Evolutionary conservation across 2,113 vertebrate species (phyloP), one percentile per base, ranked within the genome.

Genomic region (Mormyrus lacerda): DNA sequence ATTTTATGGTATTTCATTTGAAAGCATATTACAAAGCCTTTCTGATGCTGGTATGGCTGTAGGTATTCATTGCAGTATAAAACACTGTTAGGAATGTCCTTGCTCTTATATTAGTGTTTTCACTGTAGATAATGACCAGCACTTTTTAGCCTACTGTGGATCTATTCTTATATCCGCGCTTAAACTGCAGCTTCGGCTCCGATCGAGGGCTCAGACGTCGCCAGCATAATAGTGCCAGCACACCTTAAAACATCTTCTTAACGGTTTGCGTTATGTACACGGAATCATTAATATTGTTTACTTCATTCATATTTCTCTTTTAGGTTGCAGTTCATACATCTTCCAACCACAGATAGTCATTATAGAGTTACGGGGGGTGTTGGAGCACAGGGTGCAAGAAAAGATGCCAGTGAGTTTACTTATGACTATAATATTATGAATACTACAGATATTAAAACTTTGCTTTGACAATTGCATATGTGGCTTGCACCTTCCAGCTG

Each of bases 81-180:
- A 89, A 51, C 7, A 8, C 31, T 17, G n/a, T 89, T 87, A 76
- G 35, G 42, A 47, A 50, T 55, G 58, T 73, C 47, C 27, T 76
- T 87, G 87, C 53, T 31, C 55, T 51, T 89, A 87, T 51, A 89
- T 42, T 51, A 50, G 8, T 50, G n/a, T 89, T 61, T 89, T 89
- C n/a, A 89, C 89, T 89, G 61, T 87, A 89, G 65, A 53, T 73
- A 21, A 48, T 65, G 27, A 87, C 13, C 19, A 42, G n/a, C 17
- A 51, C 58, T 6, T 87, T 50, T 44, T 76, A 45, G 19, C 44
- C 27, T 55, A 27, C 50, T 19, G 73, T 87, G 85, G 50, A 8
- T 55, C 27, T 42, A 21, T 87, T 55, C 15, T 55, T 35, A 39
- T 53, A 35, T 31, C 45, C 10, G 2, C 2, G 2, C 13, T 53